Base-by-base conservation (phyloP, 1,140 invertebrate species). In the Chymomyza costata region DNA sequence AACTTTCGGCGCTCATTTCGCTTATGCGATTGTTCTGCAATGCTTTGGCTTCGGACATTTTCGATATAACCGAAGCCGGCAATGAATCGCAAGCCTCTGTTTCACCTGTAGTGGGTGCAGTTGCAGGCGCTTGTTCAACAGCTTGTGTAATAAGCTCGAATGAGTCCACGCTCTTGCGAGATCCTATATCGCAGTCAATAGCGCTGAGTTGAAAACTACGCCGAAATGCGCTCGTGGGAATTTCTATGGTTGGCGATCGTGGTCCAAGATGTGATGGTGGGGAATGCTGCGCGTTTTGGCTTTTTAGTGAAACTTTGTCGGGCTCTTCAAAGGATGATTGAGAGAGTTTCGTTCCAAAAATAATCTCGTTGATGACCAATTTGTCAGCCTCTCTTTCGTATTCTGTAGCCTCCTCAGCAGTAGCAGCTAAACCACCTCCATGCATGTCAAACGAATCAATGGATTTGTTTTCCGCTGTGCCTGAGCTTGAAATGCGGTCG, bases 1-100 rank as follows among this genome's bases (percentile, higher is more conserved):
- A 87, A 78, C 94, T 97, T 78, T 97, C 96, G 0, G 91, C 90
- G 69, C 95, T 95, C 88, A 97, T 94, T 82, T 97, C 95, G 0
- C 93, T 94, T 57, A 97, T 94, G 85, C 92, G 76, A 55, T 85
- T 85, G 30, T 85, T 85, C 18, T 85, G 83, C 17, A 78, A 43
- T 0, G 92, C 65, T 16, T 83, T 83, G 3, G 70, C 73, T 66
- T 51, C 62, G 1, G 68, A 69, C 19, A 83, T 64, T 14, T 74
- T 69, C 0, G 76, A 83, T 17, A 83, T 84, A 1, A 83, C 80
- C 15, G 83, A 82, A 0, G 80, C 83, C 39, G 85, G 83, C 19
- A 84, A 30, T 0, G 82, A 84, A 34, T 85, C 82, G 16, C 44
- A 41, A 14, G 61, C 60, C 32, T 73, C 68, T 1, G 35, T 14